These are phyloP conservation scores for Salvelinus alpinus DNA, from an alignment of 2,113 vertebrate genomes.

Conservation along the genomic window DNA sequence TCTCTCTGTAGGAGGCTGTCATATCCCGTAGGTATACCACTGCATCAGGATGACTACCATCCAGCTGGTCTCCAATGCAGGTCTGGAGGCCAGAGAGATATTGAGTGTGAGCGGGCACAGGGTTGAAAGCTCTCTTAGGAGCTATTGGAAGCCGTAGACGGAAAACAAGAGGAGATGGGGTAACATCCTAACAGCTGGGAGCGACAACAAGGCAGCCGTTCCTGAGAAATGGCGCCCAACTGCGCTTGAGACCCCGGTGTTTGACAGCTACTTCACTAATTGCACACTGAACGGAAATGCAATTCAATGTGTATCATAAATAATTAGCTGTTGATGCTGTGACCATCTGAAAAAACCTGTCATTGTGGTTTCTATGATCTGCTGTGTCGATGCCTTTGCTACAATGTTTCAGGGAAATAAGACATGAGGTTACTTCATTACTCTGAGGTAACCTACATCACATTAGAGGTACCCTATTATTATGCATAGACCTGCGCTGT, in stretches of 20 bases:
- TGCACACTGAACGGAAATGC: background rate
- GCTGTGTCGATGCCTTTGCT: background rate
- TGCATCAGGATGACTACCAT: background rate
- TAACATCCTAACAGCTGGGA: background rate
- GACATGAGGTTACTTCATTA: background rate
- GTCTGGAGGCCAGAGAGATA: slow-evolving; percentile 1
- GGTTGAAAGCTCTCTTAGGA: background rate
- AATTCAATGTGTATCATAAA: background rate
- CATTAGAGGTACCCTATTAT: too few species aligned
- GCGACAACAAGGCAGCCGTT: background rate
- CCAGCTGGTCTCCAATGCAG: background rate
- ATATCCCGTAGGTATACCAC: too few species aligned
- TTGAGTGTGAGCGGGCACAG: background rate
- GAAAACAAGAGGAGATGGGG: background rate
- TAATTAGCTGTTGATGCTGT: background rate
- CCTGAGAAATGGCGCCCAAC: background rate
- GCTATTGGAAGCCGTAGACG: background rate
- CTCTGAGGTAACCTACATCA: too few species aligned
- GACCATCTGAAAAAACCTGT: background rate
- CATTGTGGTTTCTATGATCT: background rate
- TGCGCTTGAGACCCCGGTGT: background rate
- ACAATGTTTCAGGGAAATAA: background rate
- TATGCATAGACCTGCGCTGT: too few species aligned
- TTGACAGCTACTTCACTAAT: background rate
- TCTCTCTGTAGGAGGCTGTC: background rate